Conservation (phyloP, 1,140 invertebrate genomes). For the Drosophila miranda region DNA sequence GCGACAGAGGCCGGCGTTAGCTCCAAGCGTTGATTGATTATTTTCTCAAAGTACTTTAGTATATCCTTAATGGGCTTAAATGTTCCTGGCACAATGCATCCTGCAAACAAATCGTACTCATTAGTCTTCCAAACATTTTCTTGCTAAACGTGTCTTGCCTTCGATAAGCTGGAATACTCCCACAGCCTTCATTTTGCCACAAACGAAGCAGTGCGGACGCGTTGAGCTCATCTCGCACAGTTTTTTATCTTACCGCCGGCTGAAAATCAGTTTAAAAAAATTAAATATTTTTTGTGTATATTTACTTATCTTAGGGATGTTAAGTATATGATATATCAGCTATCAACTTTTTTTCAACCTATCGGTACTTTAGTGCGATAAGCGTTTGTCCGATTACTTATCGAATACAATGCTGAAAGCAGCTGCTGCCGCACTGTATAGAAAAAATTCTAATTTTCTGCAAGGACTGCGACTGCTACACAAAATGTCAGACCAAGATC, state of each 20-base stretch:
- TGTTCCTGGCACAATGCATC: slow-evolving; percentile 66
- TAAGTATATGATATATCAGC: too few relatives aligned
- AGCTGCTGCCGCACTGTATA: too few relatives aligned
- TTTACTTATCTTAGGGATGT: slow-evolving; percentile 15
- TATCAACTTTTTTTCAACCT: too few relatives aligned
- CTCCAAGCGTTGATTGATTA: slow-evolving; percentile 62
- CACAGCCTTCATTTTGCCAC: slow-evolving; percentile 61
- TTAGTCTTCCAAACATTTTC: slow-evolving; percentile 5
- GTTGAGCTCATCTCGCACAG: slow-evolving; percentile 46
- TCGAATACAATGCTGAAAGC: too few relatives aligned
- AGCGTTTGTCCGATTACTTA: too few relatives aligned
- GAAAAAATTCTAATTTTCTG: background rate
- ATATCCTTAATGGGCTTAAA: slow-evolving; percentile 72
- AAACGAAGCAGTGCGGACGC: slow-evolving; percentile 64
- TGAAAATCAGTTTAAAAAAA: background rate
- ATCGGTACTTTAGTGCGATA: too few relatives aligned
- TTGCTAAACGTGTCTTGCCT: slow-evolving; percentile 16
- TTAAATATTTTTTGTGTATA: slow-evolving; percentile 32
- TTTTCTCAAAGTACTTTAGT: slow-evolving; percentile 64
- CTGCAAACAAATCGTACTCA: slow-evolving; percentile 24
- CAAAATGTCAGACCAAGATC: slow-evolving; percentile 68
- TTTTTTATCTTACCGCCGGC: background rate
- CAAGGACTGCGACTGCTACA: slow-evolving; percentile 26
- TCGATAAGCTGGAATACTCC: slow-evolving; percentile 68
- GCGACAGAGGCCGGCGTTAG: slow-evolving; percentile 52